A percentile compares a stretch with the other conserved stretches of the same genome.
These are phyloP conservation scores for Magallana nippona DNA, from an alignment of 2,888 invertebrate genomes.

Conservation along the genomic window DNA sequence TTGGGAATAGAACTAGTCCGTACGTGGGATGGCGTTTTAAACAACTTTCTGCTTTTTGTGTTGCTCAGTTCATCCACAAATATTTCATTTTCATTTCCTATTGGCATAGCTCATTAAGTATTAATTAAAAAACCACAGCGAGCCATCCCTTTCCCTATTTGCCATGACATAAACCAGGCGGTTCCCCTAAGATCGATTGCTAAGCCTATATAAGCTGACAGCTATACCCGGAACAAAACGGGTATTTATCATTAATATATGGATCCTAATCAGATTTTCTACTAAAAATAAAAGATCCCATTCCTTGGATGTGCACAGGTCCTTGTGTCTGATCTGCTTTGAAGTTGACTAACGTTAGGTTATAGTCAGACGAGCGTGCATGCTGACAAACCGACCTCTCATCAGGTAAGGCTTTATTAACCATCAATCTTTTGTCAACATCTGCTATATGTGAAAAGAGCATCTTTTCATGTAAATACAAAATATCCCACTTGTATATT, in stretches of 20 bases:
- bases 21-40: background rate
- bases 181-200: background rate
- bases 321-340: background rate
- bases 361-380: too few relatives aligned
- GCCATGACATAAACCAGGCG: background rate
- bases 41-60: background rate
- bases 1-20: background rate
- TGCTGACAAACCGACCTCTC: too few relatives aligned
- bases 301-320: background rate
- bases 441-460: too few relatives aligned
- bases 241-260: constrained; percentile 10
- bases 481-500: too few relatives aligned
- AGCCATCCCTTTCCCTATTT: background rate
- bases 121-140: background rate
- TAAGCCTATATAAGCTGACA: background rate
- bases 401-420: too few relatives aligned
- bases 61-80: background rate
- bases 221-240: background rate
- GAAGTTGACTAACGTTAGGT: too few relatives aligned
- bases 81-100: background rate
- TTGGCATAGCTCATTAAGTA: constrained; percentile 6
- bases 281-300: constrained; percentile 8
- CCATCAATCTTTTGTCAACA: too few relatives aligned
- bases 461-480: too few relatives aligned
- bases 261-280: background rate